Conservation (phyloP, 2,113 vertebrate species). For the Lanius collurio region DNA sequence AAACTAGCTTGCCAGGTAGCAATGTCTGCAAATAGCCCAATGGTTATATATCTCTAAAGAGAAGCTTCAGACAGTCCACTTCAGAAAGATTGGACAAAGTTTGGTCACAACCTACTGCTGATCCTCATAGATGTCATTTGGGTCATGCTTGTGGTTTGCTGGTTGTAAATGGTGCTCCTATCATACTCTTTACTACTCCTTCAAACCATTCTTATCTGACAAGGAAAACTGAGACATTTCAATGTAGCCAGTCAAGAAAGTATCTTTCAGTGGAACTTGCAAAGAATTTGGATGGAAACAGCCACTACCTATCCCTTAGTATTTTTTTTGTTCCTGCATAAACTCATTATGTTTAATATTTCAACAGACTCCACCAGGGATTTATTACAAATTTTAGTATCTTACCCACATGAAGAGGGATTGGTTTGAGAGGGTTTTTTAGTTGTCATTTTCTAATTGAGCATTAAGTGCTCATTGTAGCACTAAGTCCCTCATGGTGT, state of each 20-base stretch:
- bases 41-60: not conserved
- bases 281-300: not conserved
- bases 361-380: not conserved
- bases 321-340: not conserved
- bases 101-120: not conserved
- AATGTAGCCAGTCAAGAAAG: not conserved
- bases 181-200: not conserved
- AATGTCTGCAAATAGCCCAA: not conserved
- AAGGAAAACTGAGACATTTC: not conserved
- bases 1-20: not conserved
- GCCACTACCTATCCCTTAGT: not conserved
- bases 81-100: not conserved
- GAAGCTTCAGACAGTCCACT: not conserved
- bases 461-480: not conserved
- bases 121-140: not conserved
- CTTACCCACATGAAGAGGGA: not conserved
- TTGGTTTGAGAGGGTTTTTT: not conserved
- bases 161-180: not conserved
- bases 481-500: slow-evolving; percentile 5
- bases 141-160: not conserved
- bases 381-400: not conserved
- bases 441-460: slow-evolving; percentile 16
- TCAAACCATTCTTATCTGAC: not conserved
- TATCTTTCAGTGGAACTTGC: not conserved
- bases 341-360: not conserved